Conservation (phyloP, 2,888 invertebrate species). For the Drepana falcataria region DNA sequence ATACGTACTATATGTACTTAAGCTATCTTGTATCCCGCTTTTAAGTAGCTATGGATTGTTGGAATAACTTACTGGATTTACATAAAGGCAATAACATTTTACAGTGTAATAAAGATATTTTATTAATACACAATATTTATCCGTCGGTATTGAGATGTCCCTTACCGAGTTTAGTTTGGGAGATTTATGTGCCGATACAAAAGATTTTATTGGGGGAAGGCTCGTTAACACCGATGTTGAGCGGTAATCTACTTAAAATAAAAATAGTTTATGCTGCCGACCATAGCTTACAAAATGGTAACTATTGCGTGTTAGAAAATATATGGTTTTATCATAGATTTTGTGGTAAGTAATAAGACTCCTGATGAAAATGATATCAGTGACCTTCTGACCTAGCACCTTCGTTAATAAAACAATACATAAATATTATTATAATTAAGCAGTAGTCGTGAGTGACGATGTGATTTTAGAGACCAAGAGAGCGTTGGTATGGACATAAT, state of each 20-base stretch:
- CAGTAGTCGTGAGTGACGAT: too few species aligned
- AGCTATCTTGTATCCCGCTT: too few species aligned
- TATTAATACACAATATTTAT: constrained; percentile 62
- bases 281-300: constrained; percentile 10
- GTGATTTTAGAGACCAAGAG: too few species aligned
- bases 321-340: too few species aligned
- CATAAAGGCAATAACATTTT: constrained; percentile 36
- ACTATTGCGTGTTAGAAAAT: too few species aligned
- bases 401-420: too few species aligned
- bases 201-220: constrained; percentile 61
- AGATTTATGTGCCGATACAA: constrained; percentile 69
- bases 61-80: neutral
- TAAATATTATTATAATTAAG: too few species aligned
- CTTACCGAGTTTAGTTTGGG: constrained; percentile 31
- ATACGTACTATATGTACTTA: too few species aligned
- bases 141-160: constrained; percentile 56
- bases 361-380: too few species aligned
- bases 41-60: neutral
- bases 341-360: too few species aligned
- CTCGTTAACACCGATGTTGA: constrained; percentile 76
- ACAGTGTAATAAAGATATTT: constrained; percentile 56
- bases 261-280: constrained; percentile 4
- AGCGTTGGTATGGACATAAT: too few species aligned
- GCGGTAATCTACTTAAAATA: constrained; percentile 23
- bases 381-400: too few species aligned